These are phyloP conservation scores for Enteromius trimaculatus DNA, from an alignment of 2,797 vertebrate genomes.

Conservation along the genomic window DNA sequence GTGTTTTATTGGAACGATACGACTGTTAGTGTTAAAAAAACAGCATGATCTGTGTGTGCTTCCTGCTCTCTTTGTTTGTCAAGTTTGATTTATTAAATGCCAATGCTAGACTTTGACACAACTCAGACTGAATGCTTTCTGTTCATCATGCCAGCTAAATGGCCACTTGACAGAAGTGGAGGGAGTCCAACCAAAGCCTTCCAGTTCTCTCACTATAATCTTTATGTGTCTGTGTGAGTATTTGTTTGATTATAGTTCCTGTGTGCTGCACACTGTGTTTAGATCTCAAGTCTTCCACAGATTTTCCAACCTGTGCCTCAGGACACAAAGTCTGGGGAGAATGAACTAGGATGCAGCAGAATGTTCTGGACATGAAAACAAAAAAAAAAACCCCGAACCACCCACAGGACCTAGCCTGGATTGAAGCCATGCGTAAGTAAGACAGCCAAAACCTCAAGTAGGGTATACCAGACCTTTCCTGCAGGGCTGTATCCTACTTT, in stretches of 20 bases:
- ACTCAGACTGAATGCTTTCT: background rate
- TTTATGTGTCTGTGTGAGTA: background rate
- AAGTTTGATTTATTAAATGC: background rate
- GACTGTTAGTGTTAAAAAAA: background rate
- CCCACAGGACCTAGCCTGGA: slow-evolving; percentile 26
- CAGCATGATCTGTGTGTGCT: slow-evolving; percentile 1
- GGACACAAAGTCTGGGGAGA: background rate
- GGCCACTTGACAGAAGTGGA: slow-evolving; percentile 11
- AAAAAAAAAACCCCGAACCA: background rate
- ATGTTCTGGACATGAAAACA: slow-evolving; percentile 9
- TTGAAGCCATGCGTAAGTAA: slow-evolving; percentile 21
- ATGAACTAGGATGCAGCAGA: background rate
- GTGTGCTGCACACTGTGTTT: background rate
- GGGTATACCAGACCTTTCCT: slow-evolving; percentile 35
- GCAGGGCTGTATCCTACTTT: slow-evolving; percentile 42
- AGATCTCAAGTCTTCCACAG: background rate
- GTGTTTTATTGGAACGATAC: background rate
- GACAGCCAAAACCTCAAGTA: slow-evolving; percentile 22
- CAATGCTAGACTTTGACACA: slow-evolving; percentile 9
- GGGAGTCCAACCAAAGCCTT: slow-evolving; percentile 8
- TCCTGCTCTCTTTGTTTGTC: background rate
- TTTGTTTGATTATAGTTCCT: slow-evolving; percentile 2
- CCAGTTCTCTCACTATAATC: slow-evolving; percentile 16
- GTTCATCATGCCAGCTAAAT: background rate
- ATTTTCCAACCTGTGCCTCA: background rate